Evolutionary conservation across 2,797 vertebrate species (phyloP).

Genomic region (Scolopax rusticola): DNA sequence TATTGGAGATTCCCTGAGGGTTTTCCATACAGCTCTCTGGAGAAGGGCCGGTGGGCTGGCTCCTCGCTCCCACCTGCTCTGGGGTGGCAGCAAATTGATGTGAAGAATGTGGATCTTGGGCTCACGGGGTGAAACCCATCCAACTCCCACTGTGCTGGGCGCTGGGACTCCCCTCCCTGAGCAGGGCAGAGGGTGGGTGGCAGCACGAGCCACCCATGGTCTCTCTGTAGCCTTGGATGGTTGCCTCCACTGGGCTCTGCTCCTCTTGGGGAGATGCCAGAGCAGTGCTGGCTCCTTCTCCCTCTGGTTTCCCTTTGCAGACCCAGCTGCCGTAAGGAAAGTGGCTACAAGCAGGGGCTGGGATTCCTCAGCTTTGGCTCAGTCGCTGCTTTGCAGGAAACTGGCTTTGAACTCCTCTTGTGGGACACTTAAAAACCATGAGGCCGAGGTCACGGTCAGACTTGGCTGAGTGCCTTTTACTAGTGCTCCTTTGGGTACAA

Average conservation of each 20-base stretch:
- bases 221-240: neutral
- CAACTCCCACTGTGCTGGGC: fast-evolving
- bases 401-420: neutral
- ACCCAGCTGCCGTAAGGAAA: neutral
- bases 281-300: neutral
- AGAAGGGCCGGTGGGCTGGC: neutral
- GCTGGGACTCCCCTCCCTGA: neutral
- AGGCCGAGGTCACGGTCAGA: neutral
- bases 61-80: neutral
- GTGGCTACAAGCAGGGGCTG: neutral
- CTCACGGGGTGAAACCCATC: neutral
- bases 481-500: neutral
- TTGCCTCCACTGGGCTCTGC: neutral
- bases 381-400: fast-evolving
- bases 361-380: neutral
- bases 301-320: neutral
- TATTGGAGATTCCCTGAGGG: neutral
- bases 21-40: neutral
- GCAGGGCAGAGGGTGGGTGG: neutral
- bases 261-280: neutral
- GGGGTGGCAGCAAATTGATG: fast-evolving
- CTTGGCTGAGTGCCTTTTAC: neutral
- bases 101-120: neutral
- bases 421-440: neutral
- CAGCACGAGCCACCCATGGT: fast-evolving